Evolutionary conservation across 1,140 invertebrate species (phyloP).

Genomic region (Drosophila pachea): DNA sequence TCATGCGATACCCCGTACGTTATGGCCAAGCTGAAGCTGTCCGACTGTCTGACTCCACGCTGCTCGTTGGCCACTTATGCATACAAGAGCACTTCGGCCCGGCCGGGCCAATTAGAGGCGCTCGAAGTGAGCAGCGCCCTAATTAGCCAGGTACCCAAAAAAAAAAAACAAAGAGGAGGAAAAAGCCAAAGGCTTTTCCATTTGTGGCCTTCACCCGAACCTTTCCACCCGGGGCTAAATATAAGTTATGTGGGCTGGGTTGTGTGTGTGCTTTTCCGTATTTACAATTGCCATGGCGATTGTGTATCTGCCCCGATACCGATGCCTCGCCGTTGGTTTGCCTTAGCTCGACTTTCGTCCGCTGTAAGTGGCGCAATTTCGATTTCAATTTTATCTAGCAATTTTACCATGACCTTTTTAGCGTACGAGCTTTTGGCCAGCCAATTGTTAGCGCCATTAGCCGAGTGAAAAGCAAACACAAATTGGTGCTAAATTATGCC

Average conservation of each 20-base stretch:
- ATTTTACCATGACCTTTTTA: constrained; percentile 75
- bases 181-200: constrained; percentile 35
- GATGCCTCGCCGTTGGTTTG: constrained; percentile 25
- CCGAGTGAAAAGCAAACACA: constrained; percentile 71
- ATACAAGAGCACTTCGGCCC: constrained; percentile 26
- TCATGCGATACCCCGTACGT: constrained; percentile 50
- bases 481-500: constrained; percentile 76
- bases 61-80: constrained; percentile 25
- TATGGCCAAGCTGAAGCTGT: constrained; percentile 31
- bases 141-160: constrained; percentile 32
- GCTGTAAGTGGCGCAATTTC: constrained; percentile 69
- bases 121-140: constrained; percentile 47
- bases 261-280: constrained; percentile 23
- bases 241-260: constrained; percentile 34
- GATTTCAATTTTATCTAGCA: constrained; percentile 71
- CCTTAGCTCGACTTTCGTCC: constrained; percentile 51
- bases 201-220: constrained; percentile 52
- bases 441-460: constrained; percentile 67
- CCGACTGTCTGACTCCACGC: too few relatives aligned
- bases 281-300: constrained; percentile 56
- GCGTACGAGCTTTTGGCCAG: constrained; percentile 24
- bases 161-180: too few relatives aligned
- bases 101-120: constrained; percentile 62
- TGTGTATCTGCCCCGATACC: constrained; percentile 50
- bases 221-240: constrained; percentile 36